Conservation (phyloP, 2,797 vertebrate species). For the Anabas testudineus region DNA sequence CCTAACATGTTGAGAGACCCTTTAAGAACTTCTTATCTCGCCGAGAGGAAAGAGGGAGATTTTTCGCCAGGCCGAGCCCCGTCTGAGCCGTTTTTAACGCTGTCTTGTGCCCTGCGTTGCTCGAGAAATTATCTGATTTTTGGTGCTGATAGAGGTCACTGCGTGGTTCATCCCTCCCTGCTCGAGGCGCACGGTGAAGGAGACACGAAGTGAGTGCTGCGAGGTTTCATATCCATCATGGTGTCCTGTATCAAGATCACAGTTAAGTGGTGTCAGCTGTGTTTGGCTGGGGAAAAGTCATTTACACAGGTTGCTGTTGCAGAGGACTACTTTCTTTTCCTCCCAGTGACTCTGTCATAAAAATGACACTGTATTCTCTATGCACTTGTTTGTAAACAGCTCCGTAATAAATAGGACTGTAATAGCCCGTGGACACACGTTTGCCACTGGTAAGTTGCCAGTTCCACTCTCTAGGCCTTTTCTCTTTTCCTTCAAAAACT, state of each 20-base stretch:
- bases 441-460: conserved; percentile 43
- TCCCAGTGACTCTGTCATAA: conserved; percentile 39
- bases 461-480: conserved; percentile 38
- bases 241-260: conserved; percentile 5
- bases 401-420: conserved; percentile 36
- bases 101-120: not conserved
- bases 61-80: not conserved
- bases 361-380: conserved; percentile 40
- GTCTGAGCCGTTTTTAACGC: conserved; percentile 41
- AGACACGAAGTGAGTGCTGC: conserved; percentile 10
- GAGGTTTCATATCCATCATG: not conserved
- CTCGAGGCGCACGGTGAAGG: conserved; percentile 13
- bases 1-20: conserved; percentile 14
- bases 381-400: conserved; percentile 37
- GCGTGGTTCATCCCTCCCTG: conserved; percentile 24
- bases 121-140: conserved; percentile 56
- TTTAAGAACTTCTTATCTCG: conserved; percentile 50
- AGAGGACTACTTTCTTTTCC: conserved; percentile 35
- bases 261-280: conserved; percentile 34
- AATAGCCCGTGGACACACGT: conserved; percentile 8
- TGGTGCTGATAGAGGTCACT: conserved; percentile 44
- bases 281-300: conserved; percentile 16
- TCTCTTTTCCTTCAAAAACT: conserved; percentile 19
- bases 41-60: not conserved
- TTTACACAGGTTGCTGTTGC: conserved; percentile 17